Percentiles rank a stretch among this genome's conserved stretches.
Conservation (phyloP, 2,113 vertebrate genomes). For the Tinamus guttatus region DNA sequence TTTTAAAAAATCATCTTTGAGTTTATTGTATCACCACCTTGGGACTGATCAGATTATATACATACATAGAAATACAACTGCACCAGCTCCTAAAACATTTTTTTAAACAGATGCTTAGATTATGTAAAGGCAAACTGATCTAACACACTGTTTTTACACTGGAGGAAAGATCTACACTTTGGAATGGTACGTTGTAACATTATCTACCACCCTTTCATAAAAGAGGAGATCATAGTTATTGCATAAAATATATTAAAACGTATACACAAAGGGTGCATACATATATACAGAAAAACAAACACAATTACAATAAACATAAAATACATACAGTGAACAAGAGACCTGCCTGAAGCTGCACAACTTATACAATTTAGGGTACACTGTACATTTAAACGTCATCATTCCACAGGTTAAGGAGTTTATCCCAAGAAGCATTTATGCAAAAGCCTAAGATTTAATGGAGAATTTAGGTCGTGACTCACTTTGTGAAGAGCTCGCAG, state of each 20-base stretch:
- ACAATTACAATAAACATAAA: slow-evolving; percentile 82
- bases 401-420: slow-evolving; percentile 71
- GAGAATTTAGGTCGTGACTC: slow-evolving; percentile 85
- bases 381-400: slow-evolving; percentile 71
- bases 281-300: slow-evolving; percentile 76
- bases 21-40: slow-evolving; percentile 73
- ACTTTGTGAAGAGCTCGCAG: slow-evolving; percentile 95
- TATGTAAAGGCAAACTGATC: slow-evolving; percentile 70
- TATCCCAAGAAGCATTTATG: slow-evolving; percentile 71
- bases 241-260: slow-evolving; percentile 75
- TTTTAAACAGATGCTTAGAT: slow-evolving; percentile 58
- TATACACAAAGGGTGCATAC: slow-evolving; percentile 82
- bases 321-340: slow-evolving; percentile 81
- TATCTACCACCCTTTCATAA: slow-evolving; percentile 65
- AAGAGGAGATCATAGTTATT: slow-evolving; percentile 60
- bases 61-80: slow-evolving; percentile 75
- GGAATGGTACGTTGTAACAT: slow-evolving; percentile 65
- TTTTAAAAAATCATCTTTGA: slow-evolving; percentile 71
- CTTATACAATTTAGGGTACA: slow-evolving; percentile 71
- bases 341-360: slow-evolving; percentile 75
- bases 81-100: slow-evolving; percentile 63
- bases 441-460: slow-evolving; percentile 78
- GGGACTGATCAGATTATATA: slow-evolving; percentile 72
- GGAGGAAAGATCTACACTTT: slow-evolving; percentile 66
- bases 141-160: slow-evolving; percentile 62